These are phyloP conservation scores for Lamellibrachia luymesi DNA, from an alignment of 1,140 invertebrate species.

Conservation along the genomic window DNA sequence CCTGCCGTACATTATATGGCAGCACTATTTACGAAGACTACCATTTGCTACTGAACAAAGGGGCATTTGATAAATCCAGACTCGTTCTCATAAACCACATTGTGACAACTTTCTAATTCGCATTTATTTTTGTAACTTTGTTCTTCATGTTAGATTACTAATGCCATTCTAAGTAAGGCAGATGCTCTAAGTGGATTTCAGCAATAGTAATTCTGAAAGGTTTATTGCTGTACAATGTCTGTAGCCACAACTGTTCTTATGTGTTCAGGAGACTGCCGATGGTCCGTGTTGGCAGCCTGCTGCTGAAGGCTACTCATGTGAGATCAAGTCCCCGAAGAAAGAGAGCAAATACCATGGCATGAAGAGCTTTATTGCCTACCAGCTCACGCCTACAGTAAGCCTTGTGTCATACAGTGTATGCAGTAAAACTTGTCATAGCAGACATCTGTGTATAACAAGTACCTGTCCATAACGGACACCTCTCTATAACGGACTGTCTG, in stretches of 20 bases:
- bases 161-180: constrained; percentile 22
- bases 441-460: no score
- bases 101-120: not conserved
- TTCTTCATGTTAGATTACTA: not conserved
- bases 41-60: no score
- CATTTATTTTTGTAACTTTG: constrained; percentile 32
- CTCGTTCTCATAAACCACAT: no score
- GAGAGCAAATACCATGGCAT: constrained; percentile 94
- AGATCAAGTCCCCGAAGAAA: constrained; percentile 92
- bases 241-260: constrained; percentile 20
- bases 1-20: no score
- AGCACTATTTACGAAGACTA: no score
- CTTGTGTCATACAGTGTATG: not conserved
- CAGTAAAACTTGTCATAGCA: no score
- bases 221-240: constrained; percentile 21
- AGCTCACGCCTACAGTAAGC: constrained; percentile 83
- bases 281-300: constrained; percentile 72
- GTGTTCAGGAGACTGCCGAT: constrained; percentile 62
- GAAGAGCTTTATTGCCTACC: constrained; percentile 96
- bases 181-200: not conserved
- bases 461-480: no score
- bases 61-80: no score
- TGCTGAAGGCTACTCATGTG: constrained; percentile 74
- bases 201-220: not conserved
- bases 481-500: no score